Evolutionary conservation across 2,113 vertebrate species (phyloP).

Genomic region (Megaleporinus macrocephalus): DNA sequence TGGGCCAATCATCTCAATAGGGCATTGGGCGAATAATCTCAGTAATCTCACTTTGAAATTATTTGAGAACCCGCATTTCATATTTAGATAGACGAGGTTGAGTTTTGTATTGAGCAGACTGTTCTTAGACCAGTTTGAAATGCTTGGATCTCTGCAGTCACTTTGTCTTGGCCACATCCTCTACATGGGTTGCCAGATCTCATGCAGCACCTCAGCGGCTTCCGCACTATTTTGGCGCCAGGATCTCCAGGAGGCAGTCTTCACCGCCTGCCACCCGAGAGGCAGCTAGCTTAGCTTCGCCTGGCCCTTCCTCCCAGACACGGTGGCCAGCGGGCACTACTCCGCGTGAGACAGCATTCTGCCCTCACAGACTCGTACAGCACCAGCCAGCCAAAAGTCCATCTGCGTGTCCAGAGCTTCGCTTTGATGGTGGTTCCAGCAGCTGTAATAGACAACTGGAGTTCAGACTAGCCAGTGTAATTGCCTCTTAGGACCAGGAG

Average conservation of each 20-base stretch:
- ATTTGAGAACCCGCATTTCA: neutral
- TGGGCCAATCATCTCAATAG: too few species aligned
- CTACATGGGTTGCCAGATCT: neutral
- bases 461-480: neutral
- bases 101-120: neutral
- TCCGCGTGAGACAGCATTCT: neutral
- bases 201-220: neutral
- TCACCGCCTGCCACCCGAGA: neutral
- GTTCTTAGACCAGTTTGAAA: neutral
- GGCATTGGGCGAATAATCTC: too few species aligned
- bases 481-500: neutral
- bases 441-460: constrained; percentile 1
- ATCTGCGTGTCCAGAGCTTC: neutral
- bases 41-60: too few species aligned
- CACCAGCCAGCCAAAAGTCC: neutral
- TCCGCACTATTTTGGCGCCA: neutral
- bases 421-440: constrained; percentile 11
- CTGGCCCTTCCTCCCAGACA: neutral
- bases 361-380: neutral
- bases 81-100: neutral
- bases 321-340: neutral
- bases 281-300: neutral
- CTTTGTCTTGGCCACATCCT: neutral
- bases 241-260: neutral
- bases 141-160: neutral